phyloP scores from a whole-genome alignment of 1,140 invertebrate species.

The Ceratina calcarata region DNA sequence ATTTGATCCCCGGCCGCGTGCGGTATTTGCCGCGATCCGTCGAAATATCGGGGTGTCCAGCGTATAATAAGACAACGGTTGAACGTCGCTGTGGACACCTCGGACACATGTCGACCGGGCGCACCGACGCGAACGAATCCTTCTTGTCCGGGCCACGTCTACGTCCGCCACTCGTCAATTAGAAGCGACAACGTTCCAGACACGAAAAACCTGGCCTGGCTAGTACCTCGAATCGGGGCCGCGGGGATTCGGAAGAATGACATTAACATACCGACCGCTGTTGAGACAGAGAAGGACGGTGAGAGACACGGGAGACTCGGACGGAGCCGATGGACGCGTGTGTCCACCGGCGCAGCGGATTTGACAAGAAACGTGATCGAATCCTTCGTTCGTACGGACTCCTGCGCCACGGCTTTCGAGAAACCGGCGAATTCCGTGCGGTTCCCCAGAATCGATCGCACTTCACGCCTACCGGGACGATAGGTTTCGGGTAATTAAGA shows the following conservation, averaged over 20 bases:
- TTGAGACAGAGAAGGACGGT: slow-evolving; percentile 26
- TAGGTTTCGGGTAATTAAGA: slow-evolving; percentile 51
- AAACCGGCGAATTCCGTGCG: slow-evolving; percentile 64
- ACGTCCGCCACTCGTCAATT: slow-evolving; percentile 74
- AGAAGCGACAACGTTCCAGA: slow-evolving; percentile 69
- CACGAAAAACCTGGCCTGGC: slow-evolving; percentile 71
- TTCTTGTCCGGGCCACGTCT: slow-evolving; percentile 46
- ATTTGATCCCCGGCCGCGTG: background rate
- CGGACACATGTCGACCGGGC: slow-evolving; percentile 69
- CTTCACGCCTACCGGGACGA: slow-evolving; percentile 62
- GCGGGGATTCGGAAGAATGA: slow-evolving; percentile 71
- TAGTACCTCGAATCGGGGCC: slow-evolving; percentile 68
- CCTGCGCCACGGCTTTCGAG: slow-evolving; percentile 54
- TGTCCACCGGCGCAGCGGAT: slow-evolving; percentile 14
- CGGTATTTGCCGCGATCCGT: slow-evolving; percentile 64
- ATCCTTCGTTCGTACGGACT: background rate
- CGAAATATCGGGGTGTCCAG: slow-evolving; percentile 64
- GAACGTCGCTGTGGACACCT: slow-evolving; percentile 69
- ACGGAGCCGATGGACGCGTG: slow-evolving; percentile 13
- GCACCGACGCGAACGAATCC: slow-evolving; percentile 19
- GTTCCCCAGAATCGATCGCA: slow-evolving; percentile 65
- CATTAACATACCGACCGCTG: slow-evolving; percentile 74
- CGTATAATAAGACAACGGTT: slow-evolving; percentile 70
- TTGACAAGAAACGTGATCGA: slow-evolving; percentile 59
- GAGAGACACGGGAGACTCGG: background rate